phyloP scores from a whole-genome alignment of 23 tunicate genomes.

The Ciona savignyi region DNA sequence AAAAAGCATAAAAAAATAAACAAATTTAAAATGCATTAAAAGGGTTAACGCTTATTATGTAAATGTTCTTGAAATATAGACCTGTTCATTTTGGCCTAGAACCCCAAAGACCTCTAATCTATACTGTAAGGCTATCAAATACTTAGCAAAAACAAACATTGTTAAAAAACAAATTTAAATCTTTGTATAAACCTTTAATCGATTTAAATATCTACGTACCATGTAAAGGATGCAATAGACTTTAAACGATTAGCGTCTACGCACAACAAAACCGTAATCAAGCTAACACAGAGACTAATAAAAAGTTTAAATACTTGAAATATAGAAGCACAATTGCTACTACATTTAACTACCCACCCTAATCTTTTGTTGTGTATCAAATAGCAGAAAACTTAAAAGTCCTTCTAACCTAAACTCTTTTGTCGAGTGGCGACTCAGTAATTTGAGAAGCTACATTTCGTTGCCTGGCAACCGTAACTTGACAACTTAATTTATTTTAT shows the following conservation, averaged over 20 bases:
- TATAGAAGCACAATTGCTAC: neutral
- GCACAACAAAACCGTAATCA: neutral
- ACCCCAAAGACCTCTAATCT: too few species aligned
- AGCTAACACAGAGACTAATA: neutral
- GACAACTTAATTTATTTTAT: slow-evolving; percentile 37
- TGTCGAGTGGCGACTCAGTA: neutral
- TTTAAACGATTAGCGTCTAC: neutral
- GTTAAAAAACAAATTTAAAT: too few species aligned
- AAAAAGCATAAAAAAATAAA: too few species aligned
- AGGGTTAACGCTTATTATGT: too few species aligned
- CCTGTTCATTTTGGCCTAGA: too few species aligned
- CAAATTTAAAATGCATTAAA: too few species aligned
- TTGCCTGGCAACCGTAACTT: slow-evolving; percentile 63
- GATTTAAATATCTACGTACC: too few species aligned
- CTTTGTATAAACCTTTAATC: too few species aligned
- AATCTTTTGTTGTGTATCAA: neutral
- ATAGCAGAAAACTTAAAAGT: neutral
- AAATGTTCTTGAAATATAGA: too few species aligned
- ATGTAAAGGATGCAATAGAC: too few species aligned
- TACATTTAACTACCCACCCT: neutral
- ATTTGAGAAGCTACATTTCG: slow-evolving; percentile 8
- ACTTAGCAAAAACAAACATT: too few species aligned
- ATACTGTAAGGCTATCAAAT: too few species aligned
- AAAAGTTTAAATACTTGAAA: neutral
- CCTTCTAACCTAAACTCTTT: neutral